phyloP scores from a whole-genome alignment of 2,888 invertebrate genomes.

The Hypselothyrea guttata region DNA sequence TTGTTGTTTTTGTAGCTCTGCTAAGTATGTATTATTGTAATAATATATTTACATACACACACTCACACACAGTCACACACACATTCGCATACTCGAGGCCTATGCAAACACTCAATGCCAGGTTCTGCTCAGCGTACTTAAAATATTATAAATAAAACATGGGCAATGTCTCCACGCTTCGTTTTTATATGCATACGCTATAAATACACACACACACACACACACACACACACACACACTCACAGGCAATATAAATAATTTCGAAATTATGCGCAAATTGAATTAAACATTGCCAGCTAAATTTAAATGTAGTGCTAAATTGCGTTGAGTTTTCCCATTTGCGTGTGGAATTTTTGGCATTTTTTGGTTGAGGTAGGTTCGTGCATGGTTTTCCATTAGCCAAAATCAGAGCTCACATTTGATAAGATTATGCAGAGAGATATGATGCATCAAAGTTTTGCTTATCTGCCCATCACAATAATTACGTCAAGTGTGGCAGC shows the following conservation, averaged over 20 bases:
- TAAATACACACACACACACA: constrained; percentile 47
- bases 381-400: background rate
- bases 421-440: too few relatives aligned
- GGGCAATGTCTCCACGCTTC: constrained; percentile 36
- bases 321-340: constrained; percentile 18
- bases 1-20: constrained; percentile 25
- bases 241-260: constrained; percentile 57
- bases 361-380: too few relatives aligned
- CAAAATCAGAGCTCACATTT: too few relatives aligned
- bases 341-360: background rate
- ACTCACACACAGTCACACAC: constrained; percentile 13
- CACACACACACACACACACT: constrained; percentile 7
- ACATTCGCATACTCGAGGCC: constrained; percentile 22
- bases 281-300: constrained; percentile 55
- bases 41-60: constrained; percentile 68
- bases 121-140: constrained; percentile 59
- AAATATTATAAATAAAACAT: constrained; percentile 72
- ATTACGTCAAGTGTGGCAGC: too few relatives aligned
- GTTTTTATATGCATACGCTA: constrained; percentile 23
- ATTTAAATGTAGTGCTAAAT: constrained; percentile 22
- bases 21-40: constrained; percentile 70
- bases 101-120: constrained; percentile 54
- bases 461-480: too few relatives aligned
- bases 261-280: constrained; percentile 51
- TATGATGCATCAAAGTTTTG: too few relatives aligned